Percentiles rank a stretch among this genome's conserved stretches.
phyloP scores from a whole-genome alignment of 30 jellyfish, hydroid and myxozoan genomes.

The Aurelia aurita complex sp. Pacific region DNA sequence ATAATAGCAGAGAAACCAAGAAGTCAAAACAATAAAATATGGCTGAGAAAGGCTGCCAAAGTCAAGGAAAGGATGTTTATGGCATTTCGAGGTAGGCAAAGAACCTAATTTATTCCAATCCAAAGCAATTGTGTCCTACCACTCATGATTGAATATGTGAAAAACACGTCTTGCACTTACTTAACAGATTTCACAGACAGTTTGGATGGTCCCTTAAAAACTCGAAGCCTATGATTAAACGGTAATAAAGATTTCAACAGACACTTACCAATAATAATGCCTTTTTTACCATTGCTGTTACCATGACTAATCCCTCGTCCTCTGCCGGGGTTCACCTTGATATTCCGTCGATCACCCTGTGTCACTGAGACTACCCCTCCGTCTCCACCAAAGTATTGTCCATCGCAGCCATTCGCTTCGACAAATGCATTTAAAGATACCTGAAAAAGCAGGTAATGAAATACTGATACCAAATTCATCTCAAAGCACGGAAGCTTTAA shows the following conservation, averaged over 20 bases:
- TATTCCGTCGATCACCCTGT: not conserved
- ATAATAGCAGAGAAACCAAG: no score
- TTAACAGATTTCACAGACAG: no score
- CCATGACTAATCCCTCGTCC: not conserved
- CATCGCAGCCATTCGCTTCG: constrained; percentile 59
- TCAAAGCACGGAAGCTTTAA: not conserved
- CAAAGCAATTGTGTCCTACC: no score
- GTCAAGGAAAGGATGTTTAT: no score
- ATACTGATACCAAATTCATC: not conserved
- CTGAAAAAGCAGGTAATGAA: constrained; percentile 4
- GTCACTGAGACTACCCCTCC: constrained; percentile 47
- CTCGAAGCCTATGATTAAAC: no score
- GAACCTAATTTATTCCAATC: no score
- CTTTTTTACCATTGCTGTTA: not conserved
- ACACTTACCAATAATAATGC: not conserved
- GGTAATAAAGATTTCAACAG: not conserved
- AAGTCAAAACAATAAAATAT: no score
- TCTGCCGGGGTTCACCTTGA: constrained; percentile 7
- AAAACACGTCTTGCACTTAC: no score
- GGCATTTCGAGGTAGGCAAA: no score
- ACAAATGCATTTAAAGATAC: constrained; percentile 27
- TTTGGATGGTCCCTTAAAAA: no score
- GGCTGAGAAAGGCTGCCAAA: no score
- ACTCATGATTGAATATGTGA: no score
- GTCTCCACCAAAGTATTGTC: constrained; percentile 36